Conservation (phyloP, 2,888 invertebrate species). For the Stramonita haemastoma region DNA sequence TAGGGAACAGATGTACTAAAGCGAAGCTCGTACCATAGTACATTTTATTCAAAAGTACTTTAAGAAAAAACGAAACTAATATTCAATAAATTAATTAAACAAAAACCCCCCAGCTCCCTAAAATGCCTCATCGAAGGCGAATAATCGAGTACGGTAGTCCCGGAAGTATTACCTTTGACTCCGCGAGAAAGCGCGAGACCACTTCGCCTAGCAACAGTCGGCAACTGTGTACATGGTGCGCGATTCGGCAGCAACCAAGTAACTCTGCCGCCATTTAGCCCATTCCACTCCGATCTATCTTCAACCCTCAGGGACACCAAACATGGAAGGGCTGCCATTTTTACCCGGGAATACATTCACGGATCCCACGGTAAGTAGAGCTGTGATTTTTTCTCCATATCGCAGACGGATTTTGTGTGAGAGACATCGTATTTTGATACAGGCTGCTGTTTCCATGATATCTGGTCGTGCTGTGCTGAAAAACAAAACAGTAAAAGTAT, state of each 20-base stretch:
- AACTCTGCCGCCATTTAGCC: background rate
- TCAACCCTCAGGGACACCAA: conserved; percentile 14
- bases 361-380: conserved; percentile 74
- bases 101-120: background rate
- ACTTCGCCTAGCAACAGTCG: conserved; percentile 66
- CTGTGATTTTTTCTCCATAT: too few species aligned
- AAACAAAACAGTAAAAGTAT: too few species aligned
- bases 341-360: conserved; percentile 74
- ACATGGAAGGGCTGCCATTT: conserved; percentile 76
- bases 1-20: background rate
- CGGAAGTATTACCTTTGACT: conserved; percentile 41
- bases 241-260: conserved; percentile 24
- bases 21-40: too few species aligned
- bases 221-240: conserved; percentile 56
- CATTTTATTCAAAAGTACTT: background rate
- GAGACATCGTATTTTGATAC: too few species aligned
- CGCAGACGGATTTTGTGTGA: too few species aligned
- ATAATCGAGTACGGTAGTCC: background rate
- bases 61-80: background rate
- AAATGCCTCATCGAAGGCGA: background rate
- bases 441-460: too few species aligned
- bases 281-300: background rate
- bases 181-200: conserved; percentile 57
- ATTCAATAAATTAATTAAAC: background rate
- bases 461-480: too few species aligned